Evolutionary conservation across 2,113 vertebrate genomes (phyloP), one percentile per base, ranked within the genome.

Genomic region (Equus quagga): DNA sequence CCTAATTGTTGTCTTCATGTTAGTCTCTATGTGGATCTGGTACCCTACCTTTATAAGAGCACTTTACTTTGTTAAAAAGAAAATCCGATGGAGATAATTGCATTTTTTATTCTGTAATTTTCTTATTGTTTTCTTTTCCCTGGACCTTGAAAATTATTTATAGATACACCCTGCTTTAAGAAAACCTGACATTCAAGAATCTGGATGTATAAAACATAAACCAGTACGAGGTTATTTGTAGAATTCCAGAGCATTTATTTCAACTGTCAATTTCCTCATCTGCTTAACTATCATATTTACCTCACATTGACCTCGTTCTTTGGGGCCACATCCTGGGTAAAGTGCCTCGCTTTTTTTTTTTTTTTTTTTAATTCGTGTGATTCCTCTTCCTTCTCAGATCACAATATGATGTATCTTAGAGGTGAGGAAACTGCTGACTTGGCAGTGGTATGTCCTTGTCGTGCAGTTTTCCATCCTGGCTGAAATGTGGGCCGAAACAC

Each of bases 401-500:
- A 17, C 14, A 9, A 28, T 6, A 12, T 2, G 21, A 33, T 18
- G 24, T 6, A 5, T 23, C 4, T 13, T 62, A 10, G 82, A 19
- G n/a, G 2, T 2, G 0, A 26, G 49, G 49, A 13, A 10, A 1
- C 46, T 4, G 56, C 79, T 18, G 41, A 0, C 26, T 24, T 12
- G 3, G 6, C 19, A 10, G 49, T 0, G 4, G 21, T 0, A 1
- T 3, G 0, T 10, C 49, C 82, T 65, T 14, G 2, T 10, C 0
- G 0, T 5, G 17, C 5, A 0, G 13, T 2, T 13, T 82, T 33
- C 73, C 36, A 0, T 14, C 41, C 23, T 3, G 60, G n/a, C 51
- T 9, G 13, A 70, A 14, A 4, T 0, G 3, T 19, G 14, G 18
- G 26, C 7, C 0, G 33, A 18, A 4, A 44, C 67, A 0, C 91